phyloP scores from a whole-genome alignment of 2,113 vertebrate genomes.

The Boulengerochromis microlepis region DNA sequence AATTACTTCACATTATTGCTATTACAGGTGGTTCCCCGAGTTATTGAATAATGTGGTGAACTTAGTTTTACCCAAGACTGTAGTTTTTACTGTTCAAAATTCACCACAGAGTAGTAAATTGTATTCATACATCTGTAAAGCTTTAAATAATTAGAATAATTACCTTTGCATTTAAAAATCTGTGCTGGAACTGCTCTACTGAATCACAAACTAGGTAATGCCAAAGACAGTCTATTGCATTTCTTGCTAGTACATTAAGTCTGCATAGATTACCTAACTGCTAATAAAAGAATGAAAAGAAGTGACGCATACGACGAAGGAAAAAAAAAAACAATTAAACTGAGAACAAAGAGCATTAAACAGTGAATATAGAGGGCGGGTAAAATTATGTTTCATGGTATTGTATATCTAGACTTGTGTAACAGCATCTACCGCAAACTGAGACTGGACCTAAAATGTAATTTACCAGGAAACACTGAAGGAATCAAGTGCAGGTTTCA shows the following conservation, averaged over 20 bases:
- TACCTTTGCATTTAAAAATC: not conserved
- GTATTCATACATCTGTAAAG: not conserved
- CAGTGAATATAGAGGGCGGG: not conserved
- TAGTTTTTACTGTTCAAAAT: not conserved
- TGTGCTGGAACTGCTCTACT: not conserved
- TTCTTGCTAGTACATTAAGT: not conserved
- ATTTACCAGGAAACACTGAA: not conserved
- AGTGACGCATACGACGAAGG: rapidly evolving
- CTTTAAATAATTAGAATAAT: not conserved
- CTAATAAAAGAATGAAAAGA: not conserved
- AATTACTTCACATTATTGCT: not conserved
- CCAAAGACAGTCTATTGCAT: not conserved
- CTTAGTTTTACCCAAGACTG: not conserved
- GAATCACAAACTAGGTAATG: not conserved
- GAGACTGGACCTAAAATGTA: not conserved
- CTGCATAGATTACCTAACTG: not conserved
- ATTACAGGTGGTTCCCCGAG: not conserved
- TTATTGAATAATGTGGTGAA: not conserved
- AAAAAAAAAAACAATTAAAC: not conserved
- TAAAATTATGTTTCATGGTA: not conserved
- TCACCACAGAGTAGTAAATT: not conserved
- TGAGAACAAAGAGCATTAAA: not conserved
- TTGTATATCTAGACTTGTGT: not conserved
- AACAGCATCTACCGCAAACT: not conserved
- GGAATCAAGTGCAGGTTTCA: not conserved